phyloP scores from a whole-genome alignment of 2,797 vertebrate species.

The Antennarius maculatus region DNA sequence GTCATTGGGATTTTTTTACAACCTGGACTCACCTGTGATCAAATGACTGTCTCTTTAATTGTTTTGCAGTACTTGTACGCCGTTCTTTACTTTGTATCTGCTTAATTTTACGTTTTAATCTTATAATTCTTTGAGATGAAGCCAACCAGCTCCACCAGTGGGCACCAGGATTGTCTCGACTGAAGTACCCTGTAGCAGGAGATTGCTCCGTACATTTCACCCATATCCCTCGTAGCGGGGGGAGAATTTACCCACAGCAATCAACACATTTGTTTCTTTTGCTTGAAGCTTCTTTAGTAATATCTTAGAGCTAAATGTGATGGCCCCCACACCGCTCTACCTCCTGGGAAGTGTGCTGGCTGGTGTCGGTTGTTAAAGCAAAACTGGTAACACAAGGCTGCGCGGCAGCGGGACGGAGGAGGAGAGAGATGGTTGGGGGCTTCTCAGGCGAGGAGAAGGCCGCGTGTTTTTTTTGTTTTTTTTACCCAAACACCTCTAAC shows the following conservation, averaged over 20 bases:
- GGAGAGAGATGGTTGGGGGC: constrained; percentile 7
- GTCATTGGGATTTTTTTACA: constrained; percentile 18
- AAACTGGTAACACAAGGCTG: constrained; percentile 69
- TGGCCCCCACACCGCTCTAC: constrained; percentile 60
- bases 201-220: constrained; percentile 41
- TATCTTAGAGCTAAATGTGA: constrained; percentile 54
- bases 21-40: constrained; percentile 22
- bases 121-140: not conserved
- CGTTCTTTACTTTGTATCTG: not conserved
- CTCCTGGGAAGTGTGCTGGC: constrained; percentile 47
- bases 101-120: not conserved
- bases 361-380: constrained; percentile 62
- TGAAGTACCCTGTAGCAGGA: constrained; percentile 49
- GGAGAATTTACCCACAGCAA: constrained; percentile 50
- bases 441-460: constrained; percentile 44
- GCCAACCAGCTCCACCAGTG: not conserved
- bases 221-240: constrained; percentile 37
- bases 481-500: constrained; percentile 62
- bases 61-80: not conserved
- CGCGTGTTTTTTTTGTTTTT: constrained; percentile 33
- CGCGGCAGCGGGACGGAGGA: constrained; percentile 46
- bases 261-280: constrained; percentile 47
- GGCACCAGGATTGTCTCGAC: constrained; percentile 3
- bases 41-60: not conserved
- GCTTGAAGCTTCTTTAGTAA: constrained; percentile 56